Evolutionary conservation across 2,113 vertebrate genomes (phyloP).

Genomic region (Carassius carassius): DNA sequence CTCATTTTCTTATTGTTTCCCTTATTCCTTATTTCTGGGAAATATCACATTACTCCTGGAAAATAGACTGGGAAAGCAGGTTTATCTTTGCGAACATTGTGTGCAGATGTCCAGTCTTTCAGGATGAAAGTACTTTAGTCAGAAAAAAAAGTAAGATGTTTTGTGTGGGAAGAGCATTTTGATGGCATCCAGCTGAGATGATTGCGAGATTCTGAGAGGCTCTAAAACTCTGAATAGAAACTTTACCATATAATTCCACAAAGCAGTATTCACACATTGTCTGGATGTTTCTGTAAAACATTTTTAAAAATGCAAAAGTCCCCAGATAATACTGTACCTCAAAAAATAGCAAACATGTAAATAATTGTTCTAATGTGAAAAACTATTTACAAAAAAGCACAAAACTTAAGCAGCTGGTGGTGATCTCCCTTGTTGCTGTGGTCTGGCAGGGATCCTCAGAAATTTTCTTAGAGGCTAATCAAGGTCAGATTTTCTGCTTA

Average conservation of each 20-base stretch:
- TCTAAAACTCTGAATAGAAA: background rate
- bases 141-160: background rate
- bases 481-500: constrained; percentile 27
- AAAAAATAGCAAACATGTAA: background rate
- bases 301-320: background rate
- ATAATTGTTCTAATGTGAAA: background rate
- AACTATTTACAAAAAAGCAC: background rate
- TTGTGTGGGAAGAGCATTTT: constrained; percentile 20
- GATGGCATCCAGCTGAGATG: constrained; percentile 34
- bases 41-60: background rate
- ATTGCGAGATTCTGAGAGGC: background rate
- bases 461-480: constrained; percentile 38
- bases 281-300: background rate
- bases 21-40: background rate
- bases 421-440: background rate
- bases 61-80: background rate
- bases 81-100: background rate
- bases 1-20: background rate
- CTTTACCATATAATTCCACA: background rate
- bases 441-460: constrained; percentile 29
- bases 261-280: background rate
- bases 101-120: background rate
- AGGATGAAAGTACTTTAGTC: background rate
- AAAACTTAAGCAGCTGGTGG: background rate
- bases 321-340: background rate